Evolutionary conservation across 2,888 invertebrate genomes (phyloP).

Genomic region (Cancer borealis): DNA sequence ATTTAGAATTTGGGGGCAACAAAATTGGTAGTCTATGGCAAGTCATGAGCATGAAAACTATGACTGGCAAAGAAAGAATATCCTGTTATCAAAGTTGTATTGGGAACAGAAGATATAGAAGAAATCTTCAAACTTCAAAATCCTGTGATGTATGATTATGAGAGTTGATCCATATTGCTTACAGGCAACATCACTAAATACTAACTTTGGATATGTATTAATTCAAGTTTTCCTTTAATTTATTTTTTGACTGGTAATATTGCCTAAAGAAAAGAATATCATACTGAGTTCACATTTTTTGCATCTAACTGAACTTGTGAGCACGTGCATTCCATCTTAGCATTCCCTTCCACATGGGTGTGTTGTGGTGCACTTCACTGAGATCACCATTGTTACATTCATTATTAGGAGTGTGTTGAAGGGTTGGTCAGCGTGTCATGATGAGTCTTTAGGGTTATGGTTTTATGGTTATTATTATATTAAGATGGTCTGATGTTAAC

Average conservation of each 20-base stretch:
- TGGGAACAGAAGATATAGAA: background rate
- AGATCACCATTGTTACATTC: background rate
- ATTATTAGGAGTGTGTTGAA: background rate
- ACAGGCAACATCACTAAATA: background rate
- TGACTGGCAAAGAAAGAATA: no score
- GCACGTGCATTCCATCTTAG: background rate
- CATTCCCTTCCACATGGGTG: background rate
- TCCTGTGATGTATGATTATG: background rate
- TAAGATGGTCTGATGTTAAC: background rate
- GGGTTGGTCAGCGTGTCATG: background rate
- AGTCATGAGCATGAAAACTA: no score
- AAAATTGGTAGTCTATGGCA: no score
- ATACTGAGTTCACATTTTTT: background rate
- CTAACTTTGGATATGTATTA: background rate
- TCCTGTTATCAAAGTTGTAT: background rate
- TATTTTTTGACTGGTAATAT: background rate
- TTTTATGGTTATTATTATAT: background rate
- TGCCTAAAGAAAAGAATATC: background rate
- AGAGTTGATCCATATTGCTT: background rate
- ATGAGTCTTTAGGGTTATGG: background rate
- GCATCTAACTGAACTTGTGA: no score
- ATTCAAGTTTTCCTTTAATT: background rate
- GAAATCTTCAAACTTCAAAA: background rate
- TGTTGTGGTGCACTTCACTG: background rate
- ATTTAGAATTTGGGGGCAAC: no score